Evolutionary conservation across 2,888 invertebrate species (phyloP).

Genomic region (Drosophila paucipuncta): DNA sequence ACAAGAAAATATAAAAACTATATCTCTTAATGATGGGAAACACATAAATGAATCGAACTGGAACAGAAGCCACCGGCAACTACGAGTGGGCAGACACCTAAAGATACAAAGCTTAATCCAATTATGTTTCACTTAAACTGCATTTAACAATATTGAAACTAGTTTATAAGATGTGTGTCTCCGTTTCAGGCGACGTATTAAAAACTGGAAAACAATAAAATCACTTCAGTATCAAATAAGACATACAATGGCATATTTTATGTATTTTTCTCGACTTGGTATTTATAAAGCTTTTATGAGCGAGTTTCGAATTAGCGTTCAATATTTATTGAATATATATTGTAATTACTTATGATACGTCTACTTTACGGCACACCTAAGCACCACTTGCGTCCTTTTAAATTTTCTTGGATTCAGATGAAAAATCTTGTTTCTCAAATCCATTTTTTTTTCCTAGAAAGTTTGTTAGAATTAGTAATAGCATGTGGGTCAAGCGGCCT

Average conservation of each 20-base stretch:
- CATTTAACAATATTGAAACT: not conserved
- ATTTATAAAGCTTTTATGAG: not conserved
- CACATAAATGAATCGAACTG: not conserved
- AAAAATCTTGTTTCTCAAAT: not conserved
- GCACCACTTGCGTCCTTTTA: not conserved
- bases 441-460: constrained; percentile 12
- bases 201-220: not conserved
- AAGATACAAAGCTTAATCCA: not conserved
- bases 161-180: not conserved
- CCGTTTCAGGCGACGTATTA: not conserved
- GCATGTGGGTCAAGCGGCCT: constrained; percentile 54
- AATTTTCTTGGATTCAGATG: not conserved
- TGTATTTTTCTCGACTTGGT: not conserved
- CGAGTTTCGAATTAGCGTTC: not conserved
- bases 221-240: not conserved
- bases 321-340: not conserved
- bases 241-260: not conserved
- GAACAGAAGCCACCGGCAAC: not conserved
- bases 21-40: not conserved
- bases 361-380: not conserved
- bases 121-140: not conserved
- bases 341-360: not conserved
- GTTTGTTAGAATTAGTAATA: constrained; percentile 23
- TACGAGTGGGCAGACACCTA: not conserved
- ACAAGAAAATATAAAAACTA: not conserved